Base-by-base conservation (phyloP, 2,113 vertebrate genomes). In the Candoia aspera region DNA sequence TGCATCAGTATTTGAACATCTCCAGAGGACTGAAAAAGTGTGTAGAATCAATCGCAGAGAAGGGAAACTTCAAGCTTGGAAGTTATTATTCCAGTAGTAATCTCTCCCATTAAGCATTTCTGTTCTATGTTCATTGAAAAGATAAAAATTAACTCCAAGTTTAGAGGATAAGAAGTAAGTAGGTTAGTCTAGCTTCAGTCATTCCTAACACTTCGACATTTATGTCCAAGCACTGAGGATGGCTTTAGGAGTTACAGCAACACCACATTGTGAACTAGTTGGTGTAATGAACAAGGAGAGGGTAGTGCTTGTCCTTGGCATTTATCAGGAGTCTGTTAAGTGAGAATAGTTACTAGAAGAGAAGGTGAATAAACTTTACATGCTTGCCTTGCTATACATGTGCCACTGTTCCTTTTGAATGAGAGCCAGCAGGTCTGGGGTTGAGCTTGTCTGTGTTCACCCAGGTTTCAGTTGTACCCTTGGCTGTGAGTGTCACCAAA, bases 41-140 rank as follows among this genome's bases (percentile, higher is more conserved):
- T 91, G 88, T 95, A 96, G 92, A 92, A 94, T 95, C 96, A 97
- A 97, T 96, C 96, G 92, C 91, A 90, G 84, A 93, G 92, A 92
- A 62, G 92, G 46, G 87, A 93, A 33, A 95, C 93, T 95, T 57
- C 86, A 93, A 93, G 90, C 73, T 68, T 94, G 92, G 93, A 91
- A 94, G 94, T 49, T 49, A 89, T 84, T 88, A 24, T 2, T 90
- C 93, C 96, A 90, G 95, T 96, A 89, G 88, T 88, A 94, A 93
- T 91, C 93, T 95, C 90, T 96, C 94, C 94, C 84, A 92, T 85
- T 91, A 90, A 95, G 84, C 90, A 97, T 96, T 97, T 92, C 94
- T 93, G 89, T 62, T 97, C 94, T 90, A 86, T 96, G 93, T 90
- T 64, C 93, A 86, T n/a, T 94, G 94, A 93, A 87, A 90, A 95